These are phyloP conservation scores for Gastracanthus pulcherrimus DNA, from an alignment of 2,888 invertebrate genomes.

Conservation along the genomic window DNA sequence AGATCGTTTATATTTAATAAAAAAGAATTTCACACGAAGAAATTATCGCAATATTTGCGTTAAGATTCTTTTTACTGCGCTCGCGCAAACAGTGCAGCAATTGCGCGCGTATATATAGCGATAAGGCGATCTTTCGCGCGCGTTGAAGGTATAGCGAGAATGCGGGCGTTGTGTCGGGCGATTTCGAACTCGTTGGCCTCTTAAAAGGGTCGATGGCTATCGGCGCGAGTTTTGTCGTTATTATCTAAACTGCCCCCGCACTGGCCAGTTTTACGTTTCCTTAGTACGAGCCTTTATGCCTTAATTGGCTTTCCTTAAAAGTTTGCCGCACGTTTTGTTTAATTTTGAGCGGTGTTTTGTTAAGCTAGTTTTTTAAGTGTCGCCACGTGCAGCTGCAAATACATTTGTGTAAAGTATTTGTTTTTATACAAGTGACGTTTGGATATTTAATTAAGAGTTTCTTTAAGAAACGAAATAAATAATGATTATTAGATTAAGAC, in stretches of 20 bases:
- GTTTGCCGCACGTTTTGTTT: neutral
- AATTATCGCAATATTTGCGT: neutral
- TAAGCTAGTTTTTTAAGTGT: too few species aligned
- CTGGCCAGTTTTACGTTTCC: conserved; percentile 8
- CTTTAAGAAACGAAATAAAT: too few species aligned
- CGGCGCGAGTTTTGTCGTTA: conserved; percentile 30
- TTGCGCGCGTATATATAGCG: neutral
- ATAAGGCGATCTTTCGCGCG: neutral
- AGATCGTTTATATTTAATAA: too few species aligned
- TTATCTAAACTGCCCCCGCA: conserved; percentile 19
- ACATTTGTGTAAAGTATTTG: too few species aligned
- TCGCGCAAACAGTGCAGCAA: conserved; percentile 33
- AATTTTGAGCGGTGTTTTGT: neutral
- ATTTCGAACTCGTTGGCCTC: conserved; percentile 2
- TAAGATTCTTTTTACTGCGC: conserved; percentile 60
- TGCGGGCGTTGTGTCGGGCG: neutral
- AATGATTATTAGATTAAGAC: neutral
- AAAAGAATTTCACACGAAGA: too few species aligned
- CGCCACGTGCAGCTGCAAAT: too few species aligned
- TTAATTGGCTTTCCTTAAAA: conserved; percentile 7
- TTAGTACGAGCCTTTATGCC: neutral
- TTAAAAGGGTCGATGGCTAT: conserved; percentile 38
- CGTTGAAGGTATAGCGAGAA: neutral
- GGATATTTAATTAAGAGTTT: neutral
- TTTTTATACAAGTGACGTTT: too few species aligned